Evolutionary conservation across 64 coral and sea anemone species (phyloP).

Genomic region (Stichodactyla mertensii): DNA sequence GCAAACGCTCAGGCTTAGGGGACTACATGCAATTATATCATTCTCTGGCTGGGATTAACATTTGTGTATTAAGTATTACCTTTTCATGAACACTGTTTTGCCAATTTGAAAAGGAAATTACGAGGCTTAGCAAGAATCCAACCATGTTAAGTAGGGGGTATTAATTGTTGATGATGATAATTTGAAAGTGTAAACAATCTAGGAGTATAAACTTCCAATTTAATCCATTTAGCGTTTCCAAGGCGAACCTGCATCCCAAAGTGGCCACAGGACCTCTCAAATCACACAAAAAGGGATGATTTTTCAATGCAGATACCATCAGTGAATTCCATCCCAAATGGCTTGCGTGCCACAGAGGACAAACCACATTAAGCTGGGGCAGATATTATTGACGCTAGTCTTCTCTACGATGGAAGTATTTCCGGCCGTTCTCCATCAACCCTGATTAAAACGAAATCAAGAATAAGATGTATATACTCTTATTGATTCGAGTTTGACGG

Average conservation of each 20-base stretch:
- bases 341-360: background rate
- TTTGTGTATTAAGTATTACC: constrained; percentile 11
- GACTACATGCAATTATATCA: background rate
- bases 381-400: background rate
- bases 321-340: constrained; percentile 22
- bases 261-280: background rate
- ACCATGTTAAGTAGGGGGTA: background rate
- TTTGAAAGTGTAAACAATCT: constrained; percentile 15
- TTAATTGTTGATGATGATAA: constrained; percentile 13
- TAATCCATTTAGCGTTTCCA: background rate
- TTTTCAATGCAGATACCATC: background rate
- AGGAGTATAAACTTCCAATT: background rate
- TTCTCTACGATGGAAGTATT: constrained; percentile 24
- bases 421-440: constrained; percentile 6
- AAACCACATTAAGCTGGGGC: background rate
- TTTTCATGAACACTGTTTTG: background rate
- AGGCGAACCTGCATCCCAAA: background rate
- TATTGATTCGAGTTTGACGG: constrained; percentile 27
- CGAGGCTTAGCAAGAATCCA: background rate
- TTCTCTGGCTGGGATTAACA: background rate
- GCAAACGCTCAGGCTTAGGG: background rate
- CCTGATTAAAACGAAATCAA: constrained; percentile 24
- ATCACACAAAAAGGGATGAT: background rate
- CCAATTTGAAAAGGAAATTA: constrained; percentile 12
- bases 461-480: background rate